Base-by-base conservation (phyloP, 1,140 invertebrate species). In the Lordiphosa mommai region DNA sequence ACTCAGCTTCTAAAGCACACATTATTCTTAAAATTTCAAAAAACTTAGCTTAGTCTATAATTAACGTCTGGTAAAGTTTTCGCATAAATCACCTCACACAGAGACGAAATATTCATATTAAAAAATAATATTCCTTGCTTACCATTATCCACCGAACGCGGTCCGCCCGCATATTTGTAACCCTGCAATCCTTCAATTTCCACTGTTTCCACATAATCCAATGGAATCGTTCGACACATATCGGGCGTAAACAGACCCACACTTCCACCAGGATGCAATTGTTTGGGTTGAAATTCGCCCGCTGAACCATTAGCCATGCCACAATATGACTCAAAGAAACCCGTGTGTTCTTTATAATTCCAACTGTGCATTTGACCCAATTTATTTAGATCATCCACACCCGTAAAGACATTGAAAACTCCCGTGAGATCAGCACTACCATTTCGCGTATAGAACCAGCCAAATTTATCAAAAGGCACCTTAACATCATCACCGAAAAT, bases 371-470 rank as follows among this genome's bases (percentile, higher is more conserved):
- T 89, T 8, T 92, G 90, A 0, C 94, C 95, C 34, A 95, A 90
- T 5, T 93, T 89, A 0, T 70, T 63, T 0, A 94, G 90, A 17
- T 92, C 90, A 20, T 90, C 85, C 0, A 77, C 89, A 0, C 94
- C 94, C 0, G 94, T 95, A 16, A 91, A 92, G 87, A 96, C 93
- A 66, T 94, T 95, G 68, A 92, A 93, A 27, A 93, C 89, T 0
- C 95, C 95, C 9, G 95, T 94, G 14, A 93, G 92, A 2, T 91
- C 91, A 1, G 91, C 89, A 0, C 94, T 94, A 61, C 93, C 93
- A 66, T 96, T 96, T 86, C 93, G 93, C 92, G 91, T 91, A 87
- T 95, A 96, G 89, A 96, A 95, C 92, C 94, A 93, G 17, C 94
- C 95, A 86, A 96, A 95, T 70, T 91, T 92, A 76, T 95, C 94